phyloP scores from a whole-genome alignment of 2,888 invertebrate genomes.

The Mythimna albipuncta region DNA sequence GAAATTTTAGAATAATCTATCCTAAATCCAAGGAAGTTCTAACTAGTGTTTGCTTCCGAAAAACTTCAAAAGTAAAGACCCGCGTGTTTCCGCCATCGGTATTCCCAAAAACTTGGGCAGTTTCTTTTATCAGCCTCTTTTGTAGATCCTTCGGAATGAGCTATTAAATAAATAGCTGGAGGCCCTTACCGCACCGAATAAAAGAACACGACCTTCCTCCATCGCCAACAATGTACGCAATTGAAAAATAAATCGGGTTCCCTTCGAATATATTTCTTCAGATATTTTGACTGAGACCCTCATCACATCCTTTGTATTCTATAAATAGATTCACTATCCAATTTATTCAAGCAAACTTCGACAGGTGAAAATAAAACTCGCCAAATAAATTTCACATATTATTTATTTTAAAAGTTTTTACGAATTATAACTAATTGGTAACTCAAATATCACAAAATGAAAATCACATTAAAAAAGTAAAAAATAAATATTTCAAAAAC shows the following conservation, averaged over 20 bases:
- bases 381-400: slow-evolving; percentile 54
- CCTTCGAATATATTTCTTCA: slow-evolving; percentile 55
- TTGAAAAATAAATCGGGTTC: slow-evolving; percentile 65
- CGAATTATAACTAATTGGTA: slow-evolving; percentile 61
- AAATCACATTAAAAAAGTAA: slow-evolving; percentile 67
- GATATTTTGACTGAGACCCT: slow-evolving; percentile 54
- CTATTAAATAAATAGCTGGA: slow-evolving; percentile 76
- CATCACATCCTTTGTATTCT: slow-evolving; percentile 45
- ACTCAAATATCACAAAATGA: slow-evolving; percentile 77
- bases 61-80: slow-evolving; percentile 66
- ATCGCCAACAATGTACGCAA: slow-evolving; percentile 57
- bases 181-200: slow-evolving; percentile 65
- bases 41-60: slow-evolving; percentile 65
- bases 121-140: slow-evolving; percentile 71
- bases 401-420: slow-evolving; percentile 66
- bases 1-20: too few species aligned
- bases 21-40: background rate
- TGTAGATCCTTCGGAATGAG: slow-evolving; percentile 70
- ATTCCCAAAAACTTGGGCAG: slow-evolving; percentile 67
- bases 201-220: slow-evolving; percentile 68
- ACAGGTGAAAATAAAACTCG: slow-evolving; percentile 55
- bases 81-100: slow-evolving; percentile 64
- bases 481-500: slow-evolving; percentile 59
- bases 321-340: slow-evolving; percentile 31
- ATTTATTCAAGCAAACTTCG: slow-evolving; percentile 12